These are phyloP conservation scores for Cistogaster globosa DNA, from an alignment of 2,888 invertebrate species.

Conservation along the genomic window DNA sequence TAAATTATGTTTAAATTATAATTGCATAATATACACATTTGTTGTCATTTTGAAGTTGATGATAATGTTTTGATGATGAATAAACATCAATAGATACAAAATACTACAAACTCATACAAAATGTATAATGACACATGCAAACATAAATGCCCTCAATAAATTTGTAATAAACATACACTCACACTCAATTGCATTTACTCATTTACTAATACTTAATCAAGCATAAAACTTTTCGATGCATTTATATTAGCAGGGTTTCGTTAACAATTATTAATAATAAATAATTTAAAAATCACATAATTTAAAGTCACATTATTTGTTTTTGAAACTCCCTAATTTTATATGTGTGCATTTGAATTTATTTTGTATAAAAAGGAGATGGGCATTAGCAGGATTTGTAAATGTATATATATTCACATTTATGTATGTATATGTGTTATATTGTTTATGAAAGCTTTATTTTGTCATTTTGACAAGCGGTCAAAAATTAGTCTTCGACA, in stretches of 20 bases:
- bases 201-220: slow-evolving; percentile 47
- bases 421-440: not conserved
- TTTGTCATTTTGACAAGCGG: slow-evolving; percentile 48
- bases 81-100: slow-evolving; percentile 61
- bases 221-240: slow-evolving; percentile 27
- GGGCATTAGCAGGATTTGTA: not conserved
- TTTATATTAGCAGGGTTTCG: slow-evolving; percentile 12
- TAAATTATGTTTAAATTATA: slow-evolving; percentile 68
- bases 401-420: slow-evolving; percentile 12
- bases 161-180: not conserved
- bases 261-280: not conserved
- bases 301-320: not conserved
- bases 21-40: slow-evolving; percentile 70
- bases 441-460: not conserved
- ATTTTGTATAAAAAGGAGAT: slow-evolving; percentile 21
- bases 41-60: slow-evolving; percentile 67
- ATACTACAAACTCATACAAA: not conserved
- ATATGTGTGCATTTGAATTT: not conserved
- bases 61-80: slow-evolving; percentile 70
- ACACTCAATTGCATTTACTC: not conserved
- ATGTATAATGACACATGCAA: not conserved
- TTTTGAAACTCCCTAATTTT: not conserved
- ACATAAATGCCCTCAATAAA: not conserved
- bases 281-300: not conserved
- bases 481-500: slow-evolving; percentile 45